Conservation (phyloP, 2,797 vertebrate genomes). For the Remorina albescens region DNA sequence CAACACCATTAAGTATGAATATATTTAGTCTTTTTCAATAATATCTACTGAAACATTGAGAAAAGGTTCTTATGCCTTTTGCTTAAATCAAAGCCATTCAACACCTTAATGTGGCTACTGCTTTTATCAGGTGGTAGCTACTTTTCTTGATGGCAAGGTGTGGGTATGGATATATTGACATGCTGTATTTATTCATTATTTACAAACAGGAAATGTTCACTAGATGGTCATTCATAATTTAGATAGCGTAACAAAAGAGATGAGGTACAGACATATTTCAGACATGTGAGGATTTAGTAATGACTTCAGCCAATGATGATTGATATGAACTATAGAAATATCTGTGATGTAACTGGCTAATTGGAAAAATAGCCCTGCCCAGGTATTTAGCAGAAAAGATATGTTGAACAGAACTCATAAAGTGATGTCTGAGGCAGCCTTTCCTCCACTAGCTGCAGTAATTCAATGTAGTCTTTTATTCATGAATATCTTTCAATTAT, state of each 20-base stretch:
- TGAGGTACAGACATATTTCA: not conserved
- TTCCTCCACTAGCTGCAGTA: not conserved
- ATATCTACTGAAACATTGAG: not conserved
- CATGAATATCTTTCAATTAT: not conserved
- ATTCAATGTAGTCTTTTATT: not conserved
- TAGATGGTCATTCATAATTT: not conserved
- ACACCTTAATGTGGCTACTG: not conserved
- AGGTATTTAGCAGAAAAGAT: not conserved
- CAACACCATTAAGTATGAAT: not conserved
- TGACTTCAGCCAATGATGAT: not conserved
- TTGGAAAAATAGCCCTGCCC: not conserved
- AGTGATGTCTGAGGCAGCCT: not conserved
- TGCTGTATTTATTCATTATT: not conserved
- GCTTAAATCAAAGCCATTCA: not conserved
- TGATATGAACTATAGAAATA: not conserved
- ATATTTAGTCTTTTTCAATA: not conserved
- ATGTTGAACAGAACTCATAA: not conserved
- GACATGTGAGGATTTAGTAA: not conserved
- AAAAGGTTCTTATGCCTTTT: not conserved
- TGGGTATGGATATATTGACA: not conserved
- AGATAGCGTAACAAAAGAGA: not conserved
- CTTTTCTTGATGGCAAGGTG: not conserved
- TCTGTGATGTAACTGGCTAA: too few species aligned
- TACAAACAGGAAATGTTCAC: not conserved
- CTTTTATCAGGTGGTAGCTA: not conserved